Percentiles rank a stretch among this genome's conserved stretches.
These are phyloP conservation scores for Geopemphigus sp. DNA, from an alignment of 1,140 invertebrate species.

Conservation along the genomic window DNA sequence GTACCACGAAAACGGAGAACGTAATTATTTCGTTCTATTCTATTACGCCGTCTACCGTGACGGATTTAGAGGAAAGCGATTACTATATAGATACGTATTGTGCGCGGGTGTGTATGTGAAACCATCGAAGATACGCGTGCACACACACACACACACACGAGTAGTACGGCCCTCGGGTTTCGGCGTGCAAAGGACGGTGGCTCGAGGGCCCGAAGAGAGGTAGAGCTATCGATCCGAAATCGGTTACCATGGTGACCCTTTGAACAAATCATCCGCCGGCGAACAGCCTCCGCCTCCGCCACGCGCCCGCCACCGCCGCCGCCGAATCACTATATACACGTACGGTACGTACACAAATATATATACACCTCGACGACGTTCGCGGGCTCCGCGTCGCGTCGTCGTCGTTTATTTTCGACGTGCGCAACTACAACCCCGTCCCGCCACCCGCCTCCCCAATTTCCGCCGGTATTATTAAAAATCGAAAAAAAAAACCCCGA, in stretches of 20 bases:
- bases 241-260: conserved; percentile 37
- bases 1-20: not conserved
- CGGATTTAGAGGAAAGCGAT: conserved; percentile 9
- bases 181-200: not conserved
- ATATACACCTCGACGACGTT: conserved; percentile 1
- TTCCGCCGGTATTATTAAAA: too few relatives aligned
- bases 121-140: not conserved
- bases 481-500: too few relatives aligned
- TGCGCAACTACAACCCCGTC: not conserved
- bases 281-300: conserved; percentile 2
- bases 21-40: conserved; percentile 17
- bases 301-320: not conserved
- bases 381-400: not conserved
- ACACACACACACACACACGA: not conserved
- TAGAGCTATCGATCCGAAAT: conserved; percentile 38
- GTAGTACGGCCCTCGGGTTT: not conserved
- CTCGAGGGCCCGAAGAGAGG: not conserved
- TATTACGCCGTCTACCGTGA: not conserved
- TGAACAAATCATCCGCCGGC: conserved; percentile 31
- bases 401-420: not conserved
- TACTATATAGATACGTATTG: not conserved
- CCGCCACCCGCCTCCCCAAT: too few relatives aligned
- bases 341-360: too few relatives aligned
- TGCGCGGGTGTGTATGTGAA: too few relatives aligned
- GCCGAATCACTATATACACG: not conserved